These are phyloP conservation scores for Cryptoblepharus egeriae DNA, from an alignment of 2,797 vertebrate species.

Conservation along the genomic window DNA sequence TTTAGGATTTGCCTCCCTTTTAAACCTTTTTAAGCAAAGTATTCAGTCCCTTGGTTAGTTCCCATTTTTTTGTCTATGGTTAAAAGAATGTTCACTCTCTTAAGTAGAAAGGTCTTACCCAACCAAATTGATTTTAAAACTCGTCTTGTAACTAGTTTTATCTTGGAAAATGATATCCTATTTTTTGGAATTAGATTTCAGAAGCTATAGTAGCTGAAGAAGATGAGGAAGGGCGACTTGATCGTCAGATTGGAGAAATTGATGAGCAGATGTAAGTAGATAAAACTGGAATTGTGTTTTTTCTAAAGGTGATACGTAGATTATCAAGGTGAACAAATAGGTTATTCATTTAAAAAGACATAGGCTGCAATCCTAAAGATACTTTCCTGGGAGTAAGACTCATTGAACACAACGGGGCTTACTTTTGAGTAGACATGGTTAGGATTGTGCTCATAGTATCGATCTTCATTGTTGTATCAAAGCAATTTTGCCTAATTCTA, in stretches of 20 bases:
- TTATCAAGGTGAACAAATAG: too few species aligned
- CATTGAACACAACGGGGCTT: too few species aligned
- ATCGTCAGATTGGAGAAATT: conserved; percentile 96
- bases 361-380: too few species aligned
- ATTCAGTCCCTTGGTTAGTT: background rate
- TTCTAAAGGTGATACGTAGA: background rate
- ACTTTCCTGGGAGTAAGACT: too few species aligned
- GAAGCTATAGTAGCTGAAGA: conserved; percentile 98
- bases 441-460: too few species aligned
- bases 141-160: background rate
- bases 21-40: too few species aligned
- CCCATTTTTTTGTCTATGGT: background rate
- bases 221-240: conserved; percentile 94
- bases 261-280: conserved; percentile 91
- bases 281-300: conserved; percentile 37
- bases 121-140: background rate
- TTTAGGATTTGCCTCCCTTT: too few species aligned
- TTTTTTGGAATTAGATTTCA: conserved; percentile 81
- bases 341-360: too few species aligned
- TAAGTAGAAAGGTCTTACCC: background rate
- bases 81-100: background rate
- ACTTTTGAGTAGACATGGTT: too few species aligned
- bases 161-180: conserved; percentile 36
- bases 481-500: background rate
- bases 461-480: too few species aligned